Conservation (phyloP, 37 sponge, comb jelly and placozoan species). For the Crambe crambe region DNA sequence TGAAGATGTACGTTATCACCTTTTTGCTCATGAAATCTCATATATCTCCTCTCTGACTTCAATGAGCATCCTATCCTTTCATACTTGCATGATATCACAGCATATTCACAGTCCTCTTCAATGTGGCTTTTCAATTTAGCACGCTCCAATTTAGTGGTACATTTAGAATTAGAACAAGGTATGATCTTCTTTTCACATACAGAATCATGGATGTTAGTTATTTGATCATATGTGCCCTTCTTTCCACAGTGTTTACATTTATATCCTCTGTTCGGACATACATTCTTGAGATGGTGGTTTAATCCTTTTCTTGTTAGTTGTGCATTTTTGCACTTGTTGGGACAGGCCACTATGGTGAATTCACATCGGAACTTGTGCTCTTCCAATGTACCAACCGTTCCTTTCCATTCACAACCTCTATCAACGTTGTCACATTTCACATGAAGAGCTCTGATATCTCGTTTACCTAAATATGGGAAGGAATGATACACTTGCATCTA, state of each 20-base stretch:
- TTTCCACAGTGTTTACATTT: constrained; percentile 19
- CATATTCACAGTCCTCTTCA: constrained; percentile 1
- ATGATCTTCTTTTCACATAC: constrained; percentile 5
- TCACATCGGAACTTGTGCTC: constrained; percentile 11
- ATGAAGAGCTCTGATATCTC: constrained; percentile 10
- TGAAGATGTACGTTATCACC: background rate
- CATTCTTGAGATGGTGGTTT: background rate
- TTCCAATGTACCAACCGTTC: constrained; percentile 22
- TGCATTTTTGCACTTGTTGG: constrained; percentile 11
- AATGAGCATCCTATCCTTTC: constrained; percentile 11
- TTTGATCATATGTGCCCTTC: constrained; percentile 14
- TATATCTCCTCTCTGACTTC: background rate
- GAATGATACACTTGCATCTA: too few species aligned
- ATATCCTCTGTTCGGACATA: constrained; percentile 21
- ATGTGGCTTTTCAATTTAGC: constrained; percentile 3
- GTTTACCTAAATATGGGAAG: constrained; percentile 9
- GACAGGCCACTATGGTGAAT: background rate
- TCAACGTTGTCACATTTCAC: constrained; percentile 12
- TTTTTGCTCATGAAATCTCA: constrained; percentile 14
- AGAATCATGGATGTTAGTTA: constrained; percentile 13
- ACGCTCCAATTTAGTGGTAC: background rate
- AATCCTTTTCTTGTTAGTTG: background rate
- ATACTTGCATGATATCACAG: constrained; percentile 21
- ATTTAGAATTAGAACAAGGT: constrained; percentile 16
- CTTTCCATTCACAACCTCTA: constrained; percentile 15